Base-by-base conservation (phyloP, 2,113 vertebrate species). In the Callaeas wilsoni region DNA sequence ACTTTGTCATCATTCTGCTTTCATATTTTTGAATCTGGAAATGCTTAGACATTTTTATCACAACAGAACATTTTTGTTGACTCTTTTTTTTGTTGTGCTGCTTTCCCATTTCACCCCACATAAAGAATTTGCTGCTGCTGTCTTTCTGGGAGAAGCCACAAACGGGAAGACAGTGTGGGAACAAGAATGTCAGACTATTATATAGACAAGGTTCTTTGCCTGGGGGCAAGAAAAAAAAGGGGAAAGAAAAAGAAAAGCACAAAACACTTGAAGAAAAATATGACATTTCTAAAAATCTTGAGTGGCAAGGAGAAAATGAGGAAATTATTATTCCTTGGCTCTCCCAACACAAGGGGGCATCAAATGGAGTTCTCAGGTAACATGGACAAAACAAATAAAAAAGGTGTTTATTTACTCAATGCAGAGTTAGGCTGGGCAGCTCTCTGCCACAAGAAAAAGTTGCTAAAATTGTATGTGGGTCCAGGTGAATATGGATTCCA, bases 331-430 rank as follows among this genome's bases (percentile, higher is more conserved):
- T 25, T 94, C 53, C 78, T 63, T 87, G 57, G 64, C 41, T 95
- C 67, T 97, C 32, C 74, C 70, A 91, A 85, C 93, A 91, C 90
- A 87, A 95, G 95, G 87, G 77, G 90, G 84, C 92, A 93, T 95
- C 62, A 64, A 93, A 37, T 53, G 53, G 82, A 87, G 79, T 90
- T 84, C 37, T 86, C 62, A 68, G 49, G 62, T 56, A 75, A 32
- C 3, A 1, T 9, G 74, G 44, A 42, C 74, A 60, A 91, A 93
- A 87, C 57, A 87, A 91, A 91, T 44, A 17, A 69, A 35, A 42
- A 75, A 46, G 8, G 3, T 63, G 13, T 55, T 78, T 84, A 25
- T 79, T 91, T 86, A 52, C 18, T 26, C 16, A 15, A 0, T 27
- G 4, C 5, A 13, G 27, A 42, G 10, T 74, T 62, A 29, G 15